Base-by-base conservation (phyloP, 2,888 invertebrate genomes). In the Himalopsyche tibetana region DNA sequence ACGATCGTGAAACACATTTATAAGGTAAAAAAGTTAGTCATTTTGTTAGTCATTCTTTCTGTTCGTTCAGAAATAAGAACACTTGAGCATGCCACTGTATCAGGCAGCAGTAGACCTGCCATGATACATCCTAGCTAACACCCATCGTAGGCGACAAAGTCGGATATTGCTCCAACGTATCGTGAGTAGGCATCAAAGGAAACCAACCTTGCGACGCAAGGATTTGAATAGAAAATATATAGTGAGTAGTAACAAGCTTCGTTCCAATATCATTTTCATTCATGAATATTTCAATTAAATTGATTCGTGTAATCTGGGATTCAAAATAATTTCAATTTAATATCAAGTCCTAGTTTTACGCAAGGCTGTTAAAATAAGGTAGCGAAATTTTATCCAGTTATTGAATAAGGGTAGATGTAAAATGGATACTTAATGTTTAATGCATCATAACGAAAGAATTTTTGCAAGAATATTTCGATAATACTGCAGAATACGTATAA, bases 321-420 rank as follows among this genome's bases (percentile, higher is more conserved):
- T 36, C 11, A 15, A 15, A 74, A 74, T 74, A 15, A 36, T 74
- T 74, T 38, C 3, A 38, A 74, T 74, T 74, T 15, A 15, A 36
- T 74, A 36, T 74, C 12, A 36, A 74, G 5, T 38, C 36, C 36
- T 28, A 74, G 74, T 74, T 74, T 74, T 28, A 74, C 15, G 74
- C 36, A 38, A 38, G 36, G 36, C 15, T 36, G 74, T 74, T 38
- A 74, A 74, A 74, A 36, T 74, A 74, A 74, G 74, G 74, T 74
- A 74, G 74, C 36, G 15, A 15, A 74, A 74, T 36, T 74, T 74
- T 74, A 74, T 74, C 36, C 74, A 74, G 74, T 36, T 74, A 74
- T 74, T 74, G 74, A 74, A 74, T 74, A 74, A 74, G 74, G 36
- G 36, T 74, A 74, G 38, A 74, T 74, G 74, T 36, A 74, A 74